Percentiles rank a stretch among this genome's conserved stretches.
Evolutionary conservation across 2,888 invertebrate species (phyloP).

Genomic region (Amorpha juglandis): DNA sequence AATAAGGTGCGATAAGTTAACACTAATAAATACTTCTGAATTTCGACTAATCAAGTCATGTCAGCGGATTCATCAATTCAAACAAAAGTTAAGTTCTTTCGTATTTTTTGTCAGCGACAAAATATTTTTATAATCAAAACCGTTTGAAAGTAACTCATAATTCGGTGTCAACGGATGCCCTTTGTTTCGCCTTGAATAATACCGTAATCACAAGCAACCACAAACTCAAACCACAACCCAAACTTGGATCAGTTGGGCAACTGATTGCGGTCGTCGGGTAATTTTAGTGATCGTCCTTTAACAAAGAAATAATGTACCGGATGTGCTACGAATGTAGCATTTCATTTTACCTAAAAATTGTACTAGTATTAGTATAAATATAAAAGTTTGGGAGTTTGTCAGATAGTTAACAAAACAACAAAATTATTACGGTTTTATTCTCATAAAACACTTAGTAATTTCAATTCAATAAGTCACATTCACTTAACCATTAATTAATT

Average conservation of each 20-base stretch:
- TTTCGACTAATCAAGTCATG: too few relatives aligned
- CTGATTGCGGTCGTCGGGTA: constrained; percentile 30
- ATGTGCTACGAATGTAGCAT: not conserved
- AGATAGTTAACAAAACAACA: too few relatives aligned
- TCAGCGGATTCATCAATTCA: too few relatives aligned
- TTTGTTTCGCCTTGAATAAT: constrained; percentile 35
- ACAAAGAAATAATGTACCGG: constrained; percentile 27
- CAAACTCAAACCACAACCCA: constrained; percentile 29
- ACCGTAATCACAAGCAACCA: constrained; percentile 35
- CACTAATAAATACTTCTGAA: too few relatives aligned
- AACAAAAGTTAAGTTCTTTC: too few relatives aligned
- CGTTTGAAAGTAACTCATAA: constrained; percentile 3
- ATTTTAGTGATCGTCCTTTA: constrained; percentile 27
- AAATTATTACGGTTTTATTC: not conserved
- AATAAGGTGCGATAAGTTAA: too few relatives aligned
- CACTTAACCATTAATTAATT: constrained; percentile 23
- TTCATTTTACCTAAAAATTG: not conserved
- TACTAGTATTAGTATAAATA: too few relatives aligned
- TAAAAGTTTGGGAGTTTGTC: too few relatives aligned
- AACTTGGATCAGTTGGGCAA: constrained; percentile 37
- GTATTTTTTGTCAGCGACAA: too few relatives aligned
- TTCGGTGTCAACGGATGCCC: constrained; percentile 24
- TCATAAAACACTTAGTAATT: constrained; percentile 18
- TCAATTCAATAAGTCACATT: constrained; percentile 18
- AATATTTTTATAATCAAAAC: not conserved